Evolutionary conservation across 2,113 vertebrate species (phyloP).

Genomic region (Lycaon pictus): DNA sequence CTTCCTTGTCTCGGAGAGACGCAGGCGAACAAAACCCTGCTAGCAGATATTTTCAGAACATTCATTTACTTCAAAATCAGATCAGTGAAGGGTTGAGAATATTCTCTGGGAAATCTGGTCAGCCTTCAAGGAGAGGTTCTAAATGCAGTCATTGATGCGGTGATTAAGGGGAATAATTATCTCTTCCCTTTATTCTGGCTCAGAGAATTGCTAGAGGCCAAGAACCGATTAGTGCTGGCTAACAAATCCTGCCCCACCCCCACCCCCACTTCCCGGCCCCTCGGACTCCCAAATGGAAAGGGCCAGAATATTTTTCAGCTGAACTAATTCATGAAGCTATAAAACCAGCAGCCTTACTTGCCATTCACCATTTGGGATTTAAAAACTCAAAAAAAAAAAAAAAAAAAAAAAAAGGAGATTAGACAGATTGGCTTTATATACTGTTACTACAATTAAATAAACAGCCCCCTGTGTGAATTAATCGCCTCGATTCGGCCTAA

Average conservation of each 20-base stretch:
- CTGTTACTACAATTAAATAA: slow-evolving; percentile 63
- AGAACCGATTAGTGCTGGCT: slow-evolving; percentile 67
- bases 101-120: slow-evolving; percentile 71
- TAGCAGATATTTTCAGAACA: slow-evolving; percentile 68
- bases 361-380: slow-evolving; percentile 61
- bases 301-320: slow-evolving; percentile 72
- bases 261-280: background rate
- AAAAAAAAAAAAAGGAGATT: slow-evolving; percentile 42
- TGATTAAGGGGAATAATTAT: slow-evolving; percentile 79
- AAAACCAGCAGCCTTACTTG: slow-evolving; percentile 64
- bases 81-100: slow-evolving; percentile 60
- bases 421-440: slow-evolving; percentile 54
- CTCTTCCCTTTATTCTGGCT: slow-evolving; percentile 77
- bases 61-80: slow-evolving; percentile 73
- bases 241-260: background rate
- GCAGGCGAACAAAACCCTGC: slow-evolving; percentile 26
- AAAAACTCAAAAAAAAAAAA: slow-evolving; percentile 41
- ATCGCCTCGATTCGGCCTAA: background rate
- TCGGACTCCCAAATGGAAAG: slow-evolving; percentile 23
- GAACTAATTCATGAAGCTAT: slow-evolving; percentile 72
- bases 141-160: slow-evolving; percentile 77
- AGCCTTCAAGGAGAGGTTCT: slow-evolving; percentile 69
- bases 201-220: slow-evolving; percentile 80
- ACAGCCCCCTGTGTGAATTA: slow-evolving; percentile 37
- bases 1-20: slow-evolving; percentile 45